Evolutionary conservation across 2,797 vertebrate species (phyloP), one percentile per base, ranked within the genome.

Genomic region (Intellagama lesueurii): DNA sequence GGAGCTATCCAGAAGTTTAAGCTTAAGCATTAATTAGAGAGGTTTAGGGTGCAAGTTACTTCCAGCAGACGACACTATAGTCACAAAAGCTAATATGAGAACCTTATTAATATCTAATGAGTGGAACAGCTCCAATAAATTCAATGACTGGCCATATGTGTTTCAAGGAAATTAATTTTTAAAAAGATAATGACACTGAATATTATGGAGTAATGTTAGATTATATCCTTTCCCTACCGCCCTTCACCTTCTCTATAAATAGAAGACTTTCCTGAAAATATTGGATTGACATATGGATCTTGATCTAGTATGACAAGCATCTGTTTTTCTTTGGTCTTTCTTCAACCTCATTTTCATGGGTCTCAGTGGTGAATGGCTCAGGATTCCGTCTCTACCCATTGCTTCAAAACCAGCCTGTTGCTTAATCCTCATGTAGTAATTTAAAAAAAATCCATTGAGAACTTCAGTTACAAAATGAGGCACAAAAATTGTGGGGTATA

Each of bases 31-130:
- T 83, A 19, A 83, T 69, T 47, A 8, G 64, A 44, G 40, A 44
- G 66, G 35, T 83, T 83, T 69, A 11, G 64, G 60, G 66, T 47
- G 6, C 81, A 3, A 28, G 52, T 70, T 80, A 85, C 0, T 1
- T 86, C 85, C 79, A 79, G 70, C 77, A 12, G 56, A 89, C 26
- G 26, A 81, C 47, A 83, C 75, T 52, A 30, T 85, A 93, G 85
- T 2, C 52, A 3, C n/a, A 68, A 35, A 87, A 89, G 77, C 0
- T 0, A 1, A 30, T 89, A 87, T 7, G 16, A 11, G 44, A 90
- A 75, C 6, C 73, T 0, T 9, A 94, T 60, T 89, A 91, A 87
- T 52, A 19, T 16, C 19, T 1, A 60, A 86, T 32, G 30, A 26
- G 85, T 32, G 64, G 5, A 70, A 70, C 0, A 80, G 76, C 7